Evolutionary conservation across 2,888 invertebrate genomes (phyloP), one percentile per base, ranked within the genome.

Genomic region (Cheiracanthium punctorium): DNA sequence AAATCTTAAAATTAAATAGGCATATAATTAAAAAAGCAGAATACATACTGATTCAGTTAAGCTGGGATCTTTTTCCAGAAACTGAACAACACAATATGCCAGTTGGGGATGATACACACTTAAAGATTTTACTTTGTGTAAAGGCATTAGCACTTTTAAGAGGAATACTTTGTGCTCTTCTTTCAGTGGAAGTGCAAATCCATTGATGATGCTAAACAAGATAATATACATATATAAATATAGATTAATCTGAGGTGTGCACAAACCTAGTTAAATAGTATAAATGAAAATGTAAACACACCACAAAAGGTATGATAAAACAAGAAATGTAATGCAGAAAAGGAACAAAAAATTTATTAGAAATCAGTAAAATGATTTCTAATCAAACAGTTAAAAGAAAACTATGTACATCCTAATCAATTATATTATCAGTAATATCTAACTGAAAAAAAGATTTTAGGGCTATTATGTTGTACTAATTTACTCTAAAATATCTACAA

Each of bases 1-100:
- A n/a, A n/a, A n/a, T n/a, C n/a, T n/a, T n/a, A n/a, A n/a, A n/a
- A n/a, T n/a, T n/a, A n/a, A n/a, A n/a, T n/a, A n/a, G n/a, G n/a
- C n/a, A n/a, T n/a, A n/a, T n/a, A 67, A 85, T 17, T 7, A 41
- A 24, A 37, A 41, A 24, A 41, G 14, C 12, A 43, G 28, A 41
- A 10, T 90, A 85, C 91, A 91, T 89, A 92, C 98, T 81, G 97
- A 97, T 92, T 98, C 97, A 88, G 98, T 98, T 89, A 98, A 93
- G 90, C 96, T 96, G 77, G 98, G 96, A 93, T 98, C 98, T 93
- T 98, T 98, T 92, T 99, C 99, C 88, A 99, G 93, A 94, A 99
- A 99, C 93, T 99, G 99, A 90, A 99, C 98, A 90, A 99, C 97
- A 93, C 99, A 99, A 93, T 99, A 99, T 90, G 98, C 98, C 91